Evolutionary conservation across 2,797 vertebrate species (phyloP), one percentile per base, ranked within the genome.

Genomic region (Ctenopoma kingsleyae): DNA sequence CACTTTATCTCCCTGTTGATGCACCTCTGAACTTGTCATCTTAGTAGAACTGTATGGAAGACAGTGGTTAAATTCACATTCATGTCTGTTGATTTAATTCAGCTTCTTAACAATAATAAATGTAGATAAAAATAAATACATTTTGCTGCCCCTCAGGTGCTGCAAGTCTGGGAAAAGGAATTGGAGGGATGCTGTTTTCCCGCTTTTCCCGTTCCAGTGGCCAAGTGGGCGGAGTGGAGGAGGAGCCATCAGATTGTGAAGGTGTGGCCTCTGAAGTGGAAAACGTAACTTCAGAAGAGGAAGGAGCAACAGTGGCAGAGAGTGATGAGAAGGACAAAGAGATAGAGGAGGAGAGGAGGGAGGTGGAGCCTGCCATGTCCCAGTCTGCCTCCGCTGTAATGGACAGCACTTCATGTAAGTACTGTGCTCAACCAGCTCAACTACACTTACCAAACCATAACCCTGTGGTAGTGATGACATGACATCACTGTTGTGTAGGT

Each of bases 181-280:
- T 99, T 0, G 96, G 97, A 6, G 97, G 97, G 77, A 99, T 99
- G 89, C 87, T 99, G 7, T 97, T 99, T 82, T 98, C 97, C 0
- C 95, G 96, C 60, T 98, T 99, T 68, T 96, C 97, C 25, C 94
- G 96, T 3, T 95, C 96, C 8, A 95, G 91, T 36, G 89, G 95
- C 12, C 89, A 95, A 54, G 74, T 92, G 43, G 78, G 94, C 0
- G 96, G 94, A 43, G 65, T 87, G 0, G 91, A 95, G 23, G 93
- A 20, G 84, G 93, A 71, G 4, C 88, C 90, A 0, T 83, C 76
- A 10, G 90, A 91, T 32, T 85, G 67, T 2, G 93, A 93, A 74
- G 76, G 81, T 1, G 86, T 78, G 32, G 57, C 66, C 19, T 78
- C 74, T 20, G 92, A 94, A 6, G 71, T 63, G 25, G 90, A 89